Evolutionary conservation across 2,888 invertebrate genomes (phyloP), one percentile per base, ranked within the genome.

Genomic region (Hemithea aestivaria): DNA sequence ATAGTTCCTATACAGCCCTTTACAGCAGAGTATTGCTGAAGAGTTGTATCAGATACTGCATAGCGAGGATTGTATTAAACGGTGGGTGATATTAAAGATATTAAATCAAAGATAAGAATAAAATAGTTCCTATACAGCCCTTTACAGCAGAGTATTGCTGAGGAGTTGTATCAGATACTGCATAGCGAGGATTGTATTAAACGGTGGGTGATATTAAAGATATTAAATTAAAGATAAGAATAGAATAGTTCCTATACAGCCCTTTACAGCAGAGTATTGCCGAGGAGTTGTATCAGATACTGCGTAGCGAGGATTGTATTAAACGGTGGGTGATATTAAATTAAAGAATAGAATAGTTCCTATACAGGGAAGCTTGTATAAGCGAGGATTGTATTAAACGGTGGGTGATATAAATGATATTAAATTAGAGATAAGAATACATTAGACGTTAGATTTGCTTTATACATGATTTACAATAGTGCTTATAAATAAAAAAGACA

Each of bases 181-280:
- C 89, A 90, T 33, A 89, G 89, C 16, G 89, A 90, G 0, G 89
- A 90, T 36, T 91, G 89, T 26, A 58, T 77, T 22, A 71, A 68
- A 39, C 62, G 63, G 77, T 75, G 10, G 16, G 26, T n/a, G n/a
- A n/a, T n/a, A n/a, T n/a, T n/a, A n/a, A n/a, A n/a, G n/a, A n/a
- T n/a, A n/a, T n/a, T n/a, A n/a, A n/a, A n/a, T n/a, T n/a, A n/a
- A 53, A 16, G 48, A 43, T 83, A 49, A 90, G 90, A 78, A 89
- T 0, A 91, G 92, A 61, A 89, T 85, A 40, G 90, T 91, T n/a
- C n/a, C n/a, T n/a, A n/a, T n/a, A n/a, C n/a, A n/a, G n/a, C 53
- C 85, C 88, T 23, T 90, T 91, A 68, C 85, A 88, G 21, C 71
- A 76, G 0, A 80, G 88, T 8, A 80, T 92, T 25, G 87, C 89